Conservation (phyloP, 2,797 vertebrate genomes). For the Ctenochaetus hawaiiensis region DNA sequence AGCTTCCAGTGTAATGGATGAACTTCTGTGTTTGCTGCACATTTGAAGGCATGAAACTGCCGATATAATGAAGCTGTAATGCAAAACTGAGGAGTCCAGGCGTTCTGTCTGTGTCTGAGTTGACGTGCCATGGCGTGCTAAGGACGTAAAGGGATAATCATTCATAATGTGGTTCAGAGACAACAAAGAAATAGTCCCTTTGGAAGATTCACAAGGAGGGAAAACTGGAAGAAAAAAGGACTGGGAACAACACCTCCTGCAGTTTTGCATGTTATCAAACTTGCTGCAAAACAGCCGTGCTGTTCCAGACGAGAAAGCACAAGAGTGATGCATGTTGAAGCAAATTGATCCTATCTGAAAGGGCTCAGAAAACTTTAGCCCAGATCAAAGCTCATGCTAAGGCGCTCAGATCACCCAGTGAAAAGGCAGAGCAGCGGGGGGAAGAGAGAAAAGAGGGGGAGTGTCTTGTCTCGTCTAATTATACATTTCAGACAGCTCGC, state of each 20-base stretch:
- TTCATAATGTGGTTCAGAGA: conserved; percentile 69
- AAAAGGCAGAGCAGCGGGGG: conserved; percentile 60
- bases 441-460: conserved; percentile 73
- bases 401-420: conserved; percentile 81
- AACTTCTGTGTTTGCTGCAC: conserved; percentile 61
- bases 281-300: conserved; percentile 56
- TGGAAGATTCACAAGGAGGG: conserved; percentile 53
- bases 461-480: conserved; percentile 87
- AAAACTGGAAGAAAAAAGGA: conserved; percentile 47
- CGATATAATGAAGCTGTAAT: conserved; percentile 67
- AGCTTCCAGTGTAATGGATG: conserved; percentile 64
- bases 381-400: conserved; percentile 85
- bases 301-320: conserved; percentile 65
- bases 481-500: conserved; percentile 88
- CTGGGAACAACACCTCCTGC: conserved; percentile 60
- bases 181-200: conserved; percentile 69
- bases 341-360: conserved; percentile 87
- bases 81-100: conserved; percentile 66
- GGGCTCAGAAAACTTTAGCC: conserved; percentile 83
- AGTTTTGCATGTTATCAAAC: conserved; percentile 65
- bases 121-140: conserved; percentile 69
- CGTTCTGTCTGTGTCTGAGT: conserved; percentile 63
- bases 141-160: conserved; percentile 70
- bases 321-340: conserved; percentile 81
- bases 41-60: conserved; percentile 64